These are phyloP conservation scores for Chaenogobius annularis DNA, from an alignment of 2,113 vertebrate species.

Conservation along the genomic window DNA sequence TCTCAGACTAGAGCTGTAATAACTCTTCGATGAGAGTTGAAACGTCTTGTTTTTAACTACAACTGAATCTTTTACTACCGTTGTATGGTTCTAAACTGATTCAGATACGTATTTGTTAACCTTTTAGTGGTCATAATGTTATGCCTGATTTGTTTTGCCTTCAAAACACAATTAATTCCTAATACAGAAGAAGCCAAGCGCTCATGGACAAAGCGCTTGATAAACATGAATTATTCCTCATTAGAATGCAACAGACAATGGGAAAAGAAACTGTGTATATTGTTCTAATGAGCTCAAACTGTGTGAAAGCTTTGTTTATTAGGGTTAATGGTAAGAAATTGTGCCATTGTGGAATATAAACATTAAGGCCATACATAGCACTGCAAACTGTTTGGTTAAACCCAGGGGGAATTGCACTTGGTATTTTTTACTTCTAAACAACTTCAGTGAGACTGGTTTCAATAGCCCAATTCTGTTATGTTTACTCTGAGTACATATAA, in stretches of 20 bases:
- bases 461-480: background rate
- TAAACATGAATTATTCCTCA: conserved; percentile 3
- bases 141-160: conserved; percentile 11
- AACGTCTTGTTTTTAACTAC: too few species aligned
- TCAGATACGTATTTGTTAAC: background rate
- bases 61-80: too few species aligned
- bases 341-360: background rate
- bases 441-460: conserved; percentile 7
- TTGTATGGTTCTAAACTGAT: background rate
- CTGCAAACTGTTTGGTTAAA: background rate
- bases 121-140: background rate
- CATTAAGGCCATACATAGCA: background rate
- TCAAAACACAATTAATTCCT: conserved; percentile 2
- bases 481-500: conserved; percentile 18
- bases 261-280: conserved; percentile 3
- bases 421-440: conserved; percentile 20
- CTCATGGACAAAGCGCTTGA: background rate
- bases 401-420: background rate
- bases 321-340: conserved; percentile 8
- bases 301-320: background rate
- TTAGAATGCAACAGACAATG: conserved; percentile 23
- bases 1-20: too few species aligned
- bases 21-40: too few species aligned
- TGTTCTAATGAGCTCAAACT: background rate
- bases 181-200: conserved; percentile 10